phyloP scores from a whole-genome alignment of 2,888 invertebrate species.

The Eristalis intricaria region DNA sequence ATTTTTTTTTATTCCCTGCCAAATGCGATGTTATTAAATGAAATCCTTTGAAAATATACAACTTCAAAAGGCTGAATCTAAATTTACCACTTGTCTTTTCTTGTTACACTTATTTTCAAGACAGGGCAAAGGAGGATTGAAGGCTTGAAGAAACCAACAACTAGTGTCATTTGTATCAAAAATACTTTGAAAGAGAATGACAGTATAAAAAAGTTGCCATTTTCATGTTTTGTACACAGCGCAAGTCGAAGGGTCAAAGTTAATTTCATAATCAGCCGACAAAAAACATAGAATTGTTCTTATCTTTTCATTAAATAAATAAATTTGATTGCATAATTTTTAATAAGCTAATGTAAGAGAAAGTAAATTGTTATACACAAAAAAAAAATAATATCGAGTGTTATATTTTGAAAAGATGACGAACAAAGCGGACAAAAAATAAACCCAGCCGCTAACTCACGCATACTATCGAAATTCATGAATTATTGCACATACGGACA shows the following conservation, averaged over 20 bases:
- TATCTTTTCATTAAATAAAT: conserved; percentile 36
- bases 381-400: conserved; percentile 37
- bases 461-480: conserved; percentile 39
- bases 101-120: background rate
- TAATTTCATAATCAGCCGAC: conserved; percentile 21
- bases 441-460: conserved; percentile 72
- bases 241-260: background rate
- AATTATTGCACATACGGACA: conserved; percentile 57
- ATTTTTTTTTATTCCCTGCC: background rate
- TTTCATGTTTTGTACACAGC: background rate
- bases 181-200: background rate
- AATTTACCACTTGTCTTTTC: background rate
- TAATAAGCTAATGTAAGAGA: conserved; percentile 64
- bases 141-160: background rate
- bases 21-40: conserved; percentile 5
- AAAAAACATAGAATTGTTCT: conserved; percentile 28
- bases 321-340: conserved; percentile 68
- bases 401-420: conserved; percentile 71
- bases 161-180: background rate
- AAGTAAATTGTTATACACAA: conserved; percentile 72
- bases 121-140: background rate
- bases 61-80: background rate
- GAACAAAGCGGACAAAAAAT: conserved; percentile 69
- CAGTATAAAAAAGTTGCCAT: background rate
- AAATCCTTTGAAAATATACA: background rate